Base-by-base conservation (phyloP, 2,113 vertebrate species). In the Pseudopipra pipra region DNA sequence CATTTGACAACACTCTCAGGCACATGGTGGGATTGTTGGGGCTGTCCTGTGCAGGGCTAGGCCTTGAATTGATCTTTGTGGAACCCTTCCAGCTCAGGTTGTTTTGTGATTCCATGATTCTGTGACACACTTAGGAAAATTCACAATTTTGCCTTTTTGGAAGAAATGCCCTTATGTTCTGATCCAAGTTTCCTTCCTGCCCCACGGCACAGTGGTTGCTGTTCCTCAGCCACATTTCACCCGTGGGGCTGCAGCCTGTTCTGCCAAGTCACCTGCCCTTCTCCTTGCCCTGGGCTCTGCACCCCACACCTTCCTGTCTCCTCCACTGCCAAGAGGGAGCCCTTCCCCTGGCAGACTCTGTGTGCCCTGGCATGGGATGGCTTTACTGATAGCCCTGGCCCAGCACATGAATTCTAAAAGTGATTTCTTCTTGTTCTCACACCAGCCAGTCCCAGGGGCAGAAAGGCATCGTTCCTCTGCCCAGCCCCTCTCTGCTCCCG, bases 41-140 rank as follows among this genome's bases (percentile, higher is more conserved):
- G 16, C 8, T 82, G 52, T 44, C 37, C 61, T 59, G 33, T 59
- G 70, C 54, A 46, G 77, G 28, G 8, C 28, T 15, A 20, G 33
- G 18, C 30, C 13, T 0, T 67, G 33, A 28, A 7, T 52, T 2
- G 0, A 20, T 46, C 46, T 37, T n/a, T 46, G 28, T n/a, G 46
- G 37, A 22, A 9, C 11, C 46, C 39, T 52, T 47, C 46, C 78
- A 89, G 1, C 52, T 58, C 19, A 46, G 33, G n/a, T 14, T 39
- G 39, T 82, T 75, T 61, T 39, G 25, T 21, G 30, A 27, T 61
- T 47, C 13, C 7, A 3, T 33, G 52, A n/a, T 30, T 67, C 46
- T 59, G 0, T 9, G 11, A 18, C 46, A 82, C 10, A 24, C 18
- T 49, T 6, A 10, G 8, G 6, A 55, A 72, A 52, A 90, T 31